These are phyloP conservation scores for Steinernema scapterisci DNA, from an alignment of 2,888 invertebrate species.

Conservation along the genomic window DNA sequence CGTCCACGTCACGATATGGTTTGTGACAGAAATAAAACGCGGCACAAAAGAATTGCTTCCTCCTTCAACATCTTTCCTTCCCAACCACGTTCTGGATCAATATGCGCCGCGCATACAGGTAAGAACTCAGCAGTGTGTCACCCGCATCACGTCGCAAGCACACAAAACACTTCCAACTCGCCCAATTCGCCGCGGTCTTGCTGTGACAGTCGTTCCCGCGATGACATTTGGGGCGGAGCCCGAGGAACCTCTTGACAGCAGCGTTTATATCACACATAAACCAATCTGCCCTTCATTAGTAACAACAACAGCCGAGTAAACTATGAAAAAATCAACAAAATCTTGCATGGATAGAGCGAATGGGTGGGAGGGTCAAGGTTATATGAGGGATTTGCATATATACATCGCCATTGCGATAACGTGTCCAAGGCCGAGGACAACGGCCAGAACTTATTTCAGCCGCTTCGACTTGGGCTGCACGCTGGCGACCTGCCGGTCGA, in stretches of 20 bases:
- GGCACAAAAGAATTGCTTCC: neutral
- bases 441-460: neutral
- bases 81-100: neutral
- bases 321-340: neutral
- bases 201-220: constrained; percentile 14
- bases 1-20: neutral
- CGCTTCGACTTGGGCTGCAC: constrained; percentile 6
- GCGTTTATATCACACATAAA: neutral
- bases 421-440: neutral
- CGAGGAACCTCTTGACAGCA: neutral
- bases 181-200: neutral
- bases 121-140: constrained; percentile 10
- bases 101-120: constrained; percentile 17
- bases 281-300: neutral
- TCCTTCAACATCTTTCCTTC: neutral
- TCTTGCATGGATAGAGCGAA: neutral
- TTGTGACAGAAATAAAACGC: constrained; percentile 8
- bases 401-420: neutral
- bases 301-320: neutral
- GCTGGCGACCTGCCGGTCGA: constrained; percentile 38
- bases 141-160: neutral
- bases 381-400: neutral
- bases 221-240: constrained; percentile 20
- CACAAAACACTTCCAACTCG: constrained; percentile 16
- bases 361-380: neutral